Evolutionary conservation across 1,140 invertebrate species (phyloP).

Genomic region (Melipona quadrifasciata): DNA sequence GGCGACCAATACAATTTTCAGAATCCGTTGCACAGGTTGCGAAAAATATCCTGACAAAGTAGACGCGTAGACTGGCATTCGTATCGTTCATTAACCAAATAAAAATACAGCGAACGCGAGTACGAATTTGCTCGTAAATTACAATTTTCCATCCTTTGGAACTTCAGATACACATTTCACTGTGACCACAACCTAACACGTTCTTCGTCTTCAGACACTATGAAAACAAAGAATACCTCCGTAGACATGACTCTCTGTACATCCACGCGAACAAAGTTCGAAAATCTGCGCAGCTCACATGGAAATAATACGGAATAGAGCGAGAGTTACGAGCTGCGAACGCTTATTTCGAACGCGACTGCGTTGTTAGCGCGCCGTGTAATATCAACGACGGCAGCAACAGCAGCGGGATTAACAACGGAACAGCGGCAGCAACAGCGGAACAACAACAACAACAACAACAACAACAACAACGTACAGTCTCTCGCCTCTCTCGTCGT

Average conservation of each 20-base stretch:
- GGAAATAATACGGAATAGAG: slow-evolving; percentile 42
- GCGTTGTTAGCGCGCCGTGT: slow-evolving; percentile 68
- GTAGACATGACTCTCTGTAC: background rate
- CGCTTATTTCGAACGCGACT: slow-evolving; percentile 70
- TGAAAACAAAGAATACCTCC: rapidly evolving
- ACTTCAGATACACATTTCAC: too few species aligned
- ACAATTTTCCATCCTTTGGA: too few species aligned
- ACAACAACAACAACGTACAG: slow-evolving; percentile 47
- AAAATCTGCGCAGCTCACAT: slow-evolving; percentile 13
- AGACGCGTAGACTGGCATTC: too few species aligned
- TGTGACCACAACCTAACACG: background rate
- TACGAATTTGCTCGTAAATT: too few species aligned
- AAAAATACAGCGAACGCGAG: too few species aligned
- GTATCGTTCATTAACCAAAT: too few species aligned
- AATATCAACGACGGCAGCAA: slow-evolving; percentile 65
- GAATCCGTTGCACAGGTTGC: too few species aligned
- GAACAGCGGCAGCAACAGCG: slow-evolving; percentile 59
- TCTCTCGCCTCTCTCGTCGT: slow-evolving; percentile 22
- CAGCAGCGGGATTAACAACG: slow-evolving; percentile 53
- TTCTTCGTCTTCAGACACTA: rapidly evolving
- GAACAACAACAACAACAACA: slow-evolving; percentile 48
- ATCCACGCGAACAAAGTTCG: background rate
- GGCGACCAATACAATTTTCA: too few species aligned
- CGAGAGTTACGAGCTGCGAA: slow-evolving; percentile 62
- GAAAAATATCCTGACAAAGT: too few species aligned